These are phyloP conservation scores for Tenualosa thibaudeaui DNA, from an alignment of 2,797 vertebrate species.

Conservation along the genomic window DNA sequence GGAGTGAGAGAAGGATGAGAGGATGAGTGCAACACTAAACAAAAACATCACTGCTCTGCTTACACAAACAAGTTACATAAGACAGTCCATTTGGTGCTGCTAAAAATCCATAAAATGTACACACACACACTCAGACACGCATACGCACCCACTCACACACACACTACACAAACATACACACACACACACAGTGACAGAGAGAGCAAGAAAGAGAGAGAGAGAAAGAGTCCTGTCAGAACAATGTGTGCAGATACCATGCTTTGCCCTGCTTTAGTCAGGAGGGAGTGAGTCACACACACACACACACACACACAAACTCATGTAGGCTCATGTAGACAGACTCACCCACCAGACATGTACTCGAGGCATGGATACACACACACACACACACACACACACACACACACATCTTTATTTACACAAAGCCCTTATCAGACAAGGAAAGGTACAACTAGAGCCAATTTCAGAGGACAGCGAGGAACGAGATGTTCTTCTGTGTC, in stretches of 20 bases:
- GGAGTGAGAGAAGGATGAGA: constrained; percentile 57
- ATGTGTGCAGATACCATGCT: constrained; percentile 88
- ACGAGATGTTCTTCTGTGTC: constrained; percentile 72
- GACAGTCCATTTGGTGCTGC: constrained; percentile 88
- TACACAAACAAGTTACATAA: constrained; percentile 86
- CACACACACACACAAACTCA: constrained; percentile 91
- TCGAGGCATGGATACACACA: neutral
- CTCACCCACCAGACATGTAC: neutral
- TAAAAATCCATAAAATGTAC: constrained; percentile 67
- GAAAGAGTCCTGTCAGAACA: constrained; percentile 85
- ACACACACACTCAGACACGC: neutral
- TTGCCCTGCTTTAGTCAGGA: constrained; percentile 50
- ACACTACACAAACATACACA: neutral
- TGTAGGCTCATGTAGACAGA: constrained; percentile 80
- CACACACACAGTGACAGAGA: constrained; percentile 25
- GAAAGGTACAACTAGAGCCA: constrained; percentile 89
- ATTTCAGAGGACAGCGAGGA: constrained; percentile 86
- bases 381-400: constrained; percentile 10
- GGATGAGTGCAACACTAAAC: constrained; percentile 73
- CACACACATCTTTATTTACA: constrained; percentile 89
- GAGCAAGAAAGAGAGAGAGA: constrained; percentile 74
- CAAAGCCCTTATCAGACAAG: constrained; percentile 93
- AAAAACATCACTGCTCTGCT: constrained; percentile 42
- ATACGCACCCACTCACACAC: neutral
- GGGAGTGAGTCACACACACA: neutral